Evolutionary conservation across 2,888 invertebrate species (phyloP).

Genomic region (Hemicrepidius hirtus): DNA sequence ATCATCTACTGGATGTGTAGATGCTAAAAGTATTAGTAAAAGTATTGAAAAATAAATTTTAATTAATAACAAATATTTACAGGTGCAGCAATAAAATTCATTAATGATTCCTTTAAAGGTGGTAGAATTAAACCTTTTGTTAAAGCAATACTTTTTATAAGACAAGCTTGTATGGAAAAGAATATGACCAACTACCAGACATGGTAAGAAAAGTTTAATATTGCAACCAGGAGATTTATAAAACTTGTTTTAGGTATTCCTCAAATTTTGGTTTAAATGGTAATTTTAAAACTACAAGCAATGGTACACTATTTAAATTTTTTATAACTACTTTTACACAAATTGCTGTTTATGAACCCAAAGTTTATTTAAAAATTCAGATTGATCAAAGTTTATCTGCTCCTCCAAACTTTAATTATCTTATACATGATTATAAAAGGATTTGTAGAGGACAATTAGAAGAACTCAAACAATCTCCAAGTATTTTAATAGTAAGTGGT

Average conservation of each 20-base stretch:
- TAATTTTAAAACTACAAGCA: conserved; percentile 38
- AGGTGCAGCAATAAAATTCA: conserved; percentile 18
- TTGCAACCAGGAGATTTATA: conserved; percentile 9
- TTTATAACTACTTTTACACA: conserved; percentile 30
- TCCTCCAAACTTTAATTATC: conserved; percentile 39
- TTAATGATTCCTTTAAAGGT: conserved; percentile 40
- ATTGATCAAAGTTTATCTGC: conserved; percentile 18
- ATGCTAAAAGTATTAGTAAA: conserved; percentile 13
- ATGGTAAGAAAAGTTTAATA: conserved; percentile 32
- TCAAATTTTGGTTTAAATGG: conserved; percentile 40
- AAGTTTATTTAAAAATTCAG: conserved; percentile 41
- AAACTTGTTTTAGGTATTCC: conserved; percentile 37
- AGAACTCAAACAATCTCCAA: conserved; percentile 30
- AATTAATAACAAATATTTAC: neutral
- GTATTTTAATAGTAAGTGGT: conserved; percentile 33
- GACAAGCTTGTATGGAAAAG: conserved; percentile 43
- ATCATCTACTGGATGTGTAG: conserved; percentile 27
- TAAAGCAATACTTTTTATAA: conserved; percentile 38
- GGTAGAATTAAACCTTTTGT: conserved; percentile 35
- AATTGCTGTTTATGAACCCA: conserved; percentile 45
- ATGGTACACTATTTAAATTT: conserved; percentile 40
- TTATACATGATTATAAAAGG: conserved; percentile 40
- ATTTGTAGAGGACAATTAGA: conserved; percentile 39
- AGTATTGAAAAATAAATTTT: neutral
- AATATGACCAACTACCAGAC: conserved; percentile 31